Conservation (phyloP, 2,113 vertebrate species). For the Helogale parvula region DNA sequence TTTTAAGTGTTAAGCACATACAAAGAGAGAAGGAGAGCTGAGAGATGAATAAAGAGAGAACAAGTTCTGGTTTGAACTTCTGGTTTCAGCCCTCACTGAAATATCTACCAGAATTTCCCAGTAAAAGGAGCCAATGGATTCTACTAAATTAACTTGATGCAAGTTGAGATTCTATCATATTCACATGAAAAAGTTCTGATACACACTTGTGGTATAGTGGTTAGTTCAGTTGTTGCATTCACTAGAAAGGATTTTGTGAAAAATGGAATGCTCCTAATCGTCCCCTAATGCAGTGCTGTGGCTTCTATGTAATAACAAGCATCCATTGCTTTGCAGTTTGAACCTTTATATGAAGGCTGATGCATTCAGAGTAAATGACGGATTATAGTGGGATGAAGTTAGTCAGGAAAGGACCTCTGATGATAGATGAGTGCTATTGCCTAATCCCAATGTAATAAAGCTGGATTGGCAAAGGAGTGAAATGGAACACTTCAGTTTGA, state of each 20-base stretch:
- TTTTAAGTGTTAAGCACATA: not conserved
- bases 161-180: not conserved
- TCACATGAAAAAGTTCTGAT: slow-evolving; percentile 17
- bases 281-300: not conserved
- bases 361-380: not conserved
- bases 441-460: not conserved
- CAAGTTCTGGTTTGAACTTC: not conserved
- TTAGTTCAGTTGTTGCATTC: not conserved
- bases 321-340: not conserved
- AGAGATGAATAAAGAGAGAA: not conserved
- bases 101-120: not conserved
- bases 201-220: not conserved
- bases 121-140: not conserved
- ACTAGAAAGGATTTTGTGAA: not conserved
- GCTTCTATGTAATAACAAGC: not conserved
- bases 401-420: not conserved
- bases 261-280: not conserved
- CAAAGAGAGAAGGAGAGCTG: not conserved
- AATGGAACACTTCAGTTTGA: not conserved
- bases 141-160: not conserved
- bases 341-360: not conserved
- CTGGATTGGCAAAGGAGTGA: not conserved
- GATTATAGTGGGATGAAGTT: not conserved
- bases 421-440: not conserved
- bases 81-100: not conserved